These are phyloP conservation scores for Scolopax bukidnonensis DNA, from an alignment of 2,797 vertebrate genomes.

Conservation along the genomic window DNA sequence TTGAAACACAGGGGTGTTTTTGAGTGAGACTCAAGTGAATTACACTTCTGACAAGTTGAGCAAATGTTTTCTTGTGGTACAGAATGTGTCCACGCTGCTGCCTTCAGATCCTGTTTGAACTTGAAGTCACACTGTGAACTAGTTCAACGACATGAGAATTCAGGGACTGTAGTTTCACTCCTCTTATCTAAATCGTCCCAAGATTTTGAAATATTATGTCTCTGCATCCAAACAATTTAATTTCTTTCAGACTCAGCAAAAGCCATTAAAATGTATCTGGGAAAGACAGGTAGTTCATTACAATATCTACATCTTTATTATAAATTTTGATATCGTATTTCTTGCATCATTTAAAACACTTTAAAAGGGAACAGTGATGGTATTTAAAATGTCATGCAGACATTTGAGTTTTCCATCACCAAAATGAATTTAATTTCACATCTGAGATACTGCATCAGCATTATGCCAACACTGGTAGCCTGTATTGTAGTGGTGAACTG, in stretches of 20 bases:
- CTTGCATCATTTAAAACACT: not conserved
- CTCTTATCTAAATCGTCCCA: not conserved
- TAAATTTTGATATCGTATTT: not conserved
- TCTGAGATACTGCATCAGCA: not conserved
- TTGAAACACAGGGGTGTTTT: not conserved
- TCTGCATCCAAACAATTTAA: not conserved
- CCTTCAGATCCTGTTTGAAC: not conserved
- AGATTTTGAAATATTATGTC: not conserved
- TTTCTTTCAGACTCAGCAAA: not conserved
- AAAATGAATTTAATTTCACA: not conserved
- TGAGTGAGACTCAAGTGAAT: not conserved
- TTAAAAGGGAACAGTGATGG: not conserved
- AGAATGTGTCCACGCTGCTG: not conserved
- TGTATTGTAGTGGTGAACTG: not conserved
- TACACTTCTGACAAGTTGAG: not conserved
- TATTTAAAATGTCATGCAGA: not conserved
- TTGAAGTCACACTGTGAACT: not conserved
- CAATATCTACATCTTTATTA: not conserved
- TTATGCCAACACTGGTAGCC: not conserved
- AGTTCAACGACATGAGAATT: not conserved
- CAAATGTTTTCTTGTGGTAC: not conserved
- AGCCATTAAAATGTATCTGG: not conserved
- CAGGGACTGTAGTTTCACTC: not conserved
- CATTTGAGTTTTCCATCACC: not conserved
- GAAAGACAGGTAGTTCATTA: not conserved